phyloP scores from a whole-genome alignment of 2,797 vertebrate genomes.

The Urophycis tenuis region DNA sequence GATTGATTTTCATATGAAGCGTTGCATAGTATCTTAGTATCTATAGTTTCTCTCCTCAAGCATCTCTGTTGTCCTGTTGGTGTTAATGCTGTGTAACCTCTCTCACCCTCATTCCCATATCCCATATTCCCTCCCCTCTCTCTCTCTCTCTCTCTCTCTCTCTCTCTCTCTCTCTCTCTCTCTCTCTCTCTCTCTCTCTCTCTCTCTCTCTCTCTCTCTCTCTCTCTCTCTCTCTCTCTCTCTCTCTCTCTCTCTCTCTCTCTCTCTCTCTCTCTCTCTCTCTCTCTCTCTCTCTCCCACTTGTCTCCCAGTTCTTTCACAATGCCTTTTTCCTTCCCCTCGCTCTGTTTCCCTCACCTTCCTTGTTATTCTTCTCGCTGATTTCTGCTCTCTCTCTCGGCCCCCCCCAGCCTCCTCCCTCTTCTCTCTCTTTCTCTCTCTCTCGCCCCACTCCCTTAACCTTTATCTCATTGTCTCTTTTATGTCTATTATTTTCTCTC shows the following conservation, averaged over 20 bases:
- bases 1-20: background rate
- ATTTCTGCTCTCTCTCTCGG: background rate
- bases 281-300: too few species aligned
- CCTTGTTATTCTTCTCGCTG: background rate
- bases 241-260: too few species aligned
- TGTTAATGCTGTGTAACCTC: background rate
- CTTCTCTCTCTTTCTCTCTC: background rate
- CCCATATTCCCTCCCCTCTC: too few species aligned
- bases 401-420: background rate
- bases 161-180: too few species aligned
- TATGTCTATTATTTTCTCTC: background rate
- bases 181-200: too few species aligned
- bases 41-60: too few species aligned
- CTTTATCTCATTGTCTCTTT: background rate
- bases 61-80: background rate
- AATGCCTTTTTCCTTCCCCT: background rate
- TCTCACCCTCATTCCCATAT: too few species aligned
- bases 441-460: background rate
- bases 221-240: too few species aligned
- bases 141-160: too few species aligned
- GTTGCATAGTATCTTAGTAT: background rate
- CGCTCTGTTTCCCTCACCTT: background rate
- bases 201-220: too few species aligned
- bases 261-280: too few species aligned
- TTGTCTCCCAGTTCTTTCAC: background rate